Evolutionary conservation across 2,797 vertebrate genomes (phyloP), one percentile per base, ranked within the genome.

Genomic region (Acipenser oxyrinchus): DNA sequence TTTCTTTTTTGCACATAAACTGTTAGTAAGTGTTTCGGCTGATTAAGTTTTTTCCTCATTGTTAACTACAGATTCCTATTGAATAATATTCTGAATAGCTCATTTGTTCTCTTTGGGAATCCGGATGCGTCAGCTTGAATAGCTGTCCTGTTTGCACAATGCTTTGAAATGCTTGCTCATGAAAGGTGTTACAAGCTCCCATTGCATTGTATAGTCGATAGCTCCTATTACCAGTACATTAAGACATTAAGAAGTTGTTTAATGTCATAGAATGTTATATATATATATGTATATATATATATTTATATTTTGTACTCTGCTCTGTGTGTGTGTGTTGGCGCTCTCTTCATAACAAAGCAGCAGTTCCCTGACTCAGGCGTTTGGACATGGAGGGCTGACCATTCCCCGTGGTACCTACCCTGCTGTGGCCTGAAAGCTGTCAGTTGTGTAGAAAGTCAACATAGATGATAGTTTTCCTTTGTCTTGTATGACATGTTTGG

Each of bases 121-220:
- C 77, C 78, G 53, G 68, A 66, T 74, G 78, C 79, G 82, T 81
- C 82, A 66, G 72, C 57, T 73, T 72, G 78, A 80, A 84, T 84
- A 79, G 82, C 66, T 60, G 70, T 74, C 74, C 64, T 81, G 79
- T 83, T 87, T 87, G 79, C 83, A 82, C 74, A 72, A 60, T n/a
- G 72, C 83, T 86, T 85, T 84, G 81, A 86, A 82, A 80, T 81
- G 69, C 74, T 80, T 71, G 72, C 78, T 72, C 76, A 79, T 76
- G 81, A 82, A 77, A 79, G 74, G 78, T 76, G 60, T 83, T 80
- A 83, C 81, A 84, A 83, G 86, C 81, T 85, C 82, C 77, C 80
- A 80, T 79, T 80, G 82, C 85, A 82, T 83, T 84, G 83, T 84
- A 83, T 81, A 84, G 87, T 87, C 83, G 83, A 84, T 87, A 82